phyloP scores from a whole-genome alignment of 2,888 invertebrate species.

The Dolichopus griseipennis region DNA sequence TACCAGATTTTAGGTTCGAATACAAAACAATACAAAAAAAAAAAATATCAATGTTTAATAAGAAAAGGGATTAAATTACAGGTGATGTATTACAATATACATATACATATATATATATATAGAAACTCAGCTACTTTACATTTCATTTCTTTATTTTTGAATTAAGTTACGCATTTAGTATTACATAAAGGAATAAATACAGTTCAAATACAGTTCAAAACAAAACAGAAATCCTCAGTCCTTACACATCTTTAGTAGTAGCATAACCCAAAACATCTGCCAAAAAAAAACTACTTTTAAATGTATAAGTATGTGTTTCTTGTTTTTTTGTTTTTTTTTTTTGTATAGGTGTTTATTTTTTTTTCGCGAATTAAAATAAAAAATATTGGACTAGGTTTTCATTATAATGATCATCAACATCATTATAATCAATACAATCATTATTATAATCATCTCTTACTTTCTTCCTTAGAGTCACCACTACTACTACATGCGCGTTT shows the following conservation, averaged over 20 bases:
- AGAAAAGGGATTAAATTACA: not conserved
- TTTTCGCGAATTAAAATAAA: not conserved
- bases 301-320: not conserved
- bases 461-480: not conserved
- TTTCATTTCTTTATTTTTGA: too few relatives aligned
- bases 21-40: too few relatives aligned
- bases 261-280: not conserved
- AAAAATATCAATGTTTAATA: too few relatives aligned
- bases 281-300: not conserved
- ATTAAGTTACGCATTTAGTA: not conserved
- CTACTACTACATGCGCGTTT: too few relatives aligned
- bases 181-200: not conserved
- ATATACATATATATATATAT: too few relatives aligned
- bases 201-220: not conserved
- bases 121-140: not conserved
- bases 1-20: too few relatives aligned
- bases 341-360: not conserved
- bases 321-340: too few relatives aligned
- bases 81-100: not conserved
- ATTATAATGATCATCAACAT: not conserved
- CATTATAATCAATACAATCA: not conserved
- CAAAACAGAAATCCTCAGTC: not conserved
- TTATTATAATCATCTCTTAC: not conserved
- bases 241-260: too few relatives aligned
- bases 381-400: not conserved